Percentiles rank a stretch among this genome's conserved stretches.
phyloP scores from a whole-genome alignment of 1,140 invertebrate genomes.

The Drosophila tristis region DNA sequence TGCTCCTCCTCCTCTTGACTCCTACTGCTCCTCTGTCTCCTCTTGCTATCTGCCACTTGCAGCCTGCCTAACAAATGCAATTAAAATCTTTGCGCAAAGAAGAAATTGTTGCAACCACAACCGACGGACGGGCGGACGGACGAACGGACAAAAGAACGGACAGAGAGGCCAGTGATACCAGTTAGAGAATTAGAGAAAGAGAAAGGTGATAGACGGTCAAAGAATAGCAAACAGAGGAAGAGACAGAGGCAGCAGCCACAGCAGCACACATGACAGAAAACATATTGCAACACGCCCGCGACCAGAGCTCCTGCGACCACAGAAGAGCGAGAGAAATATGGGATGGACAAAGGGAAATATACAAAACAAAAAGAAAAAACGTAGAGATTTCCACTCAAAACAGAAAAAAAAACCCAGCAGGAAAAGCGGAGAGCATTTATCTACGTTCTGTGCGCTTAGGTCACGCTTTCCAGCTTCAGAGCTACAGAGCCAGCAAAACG shows the following conservation, averaged over 20 bases:
- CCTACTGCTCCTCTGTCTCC: neutral
- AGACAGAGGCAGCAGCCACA: neutral
- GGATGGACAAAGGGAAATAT: no score
- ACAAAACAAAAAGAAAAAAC: neutral
- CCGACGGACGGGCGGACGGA: neutral
- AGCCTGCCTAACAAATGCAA: conserved; percentile 64
- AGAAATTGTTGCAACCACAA: conserved; percentile 46
- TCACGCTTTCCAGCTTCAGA: conserved; percentile 14
- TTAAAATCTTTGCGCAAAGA: conserved; percentile 65
- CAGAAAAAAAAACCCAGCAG: neutral
- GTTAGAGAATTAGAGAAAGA: neutral
- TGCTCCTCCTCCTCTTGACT: neutral
- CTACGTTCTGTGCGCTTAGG: conserved; percentile 19
- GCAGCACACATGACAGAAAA: conserved; percentile 20
- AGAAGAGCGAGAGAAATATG: no score
- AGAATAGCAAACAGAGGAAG: neutral
- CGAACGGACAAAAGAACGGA: no score
- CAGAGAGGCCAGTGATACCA: no score
- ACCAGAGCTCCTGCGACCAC: no score
- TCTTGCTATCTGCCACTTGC: conserved; percentile 39
- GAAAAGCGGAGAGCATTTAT: conserved; percentile 42
- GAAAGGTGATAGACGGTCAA: conserved; percentile 8
- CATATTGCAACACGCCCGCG: conserved; percentile 12
- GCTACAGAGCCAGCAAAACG: conserved; percentile 27
- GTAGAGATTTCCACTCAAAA: conserved; percentile 7